phyloP scores from a whole-genome alignment of 2,888 invertebrate species.

The Nomada ruficornis region DNA sequence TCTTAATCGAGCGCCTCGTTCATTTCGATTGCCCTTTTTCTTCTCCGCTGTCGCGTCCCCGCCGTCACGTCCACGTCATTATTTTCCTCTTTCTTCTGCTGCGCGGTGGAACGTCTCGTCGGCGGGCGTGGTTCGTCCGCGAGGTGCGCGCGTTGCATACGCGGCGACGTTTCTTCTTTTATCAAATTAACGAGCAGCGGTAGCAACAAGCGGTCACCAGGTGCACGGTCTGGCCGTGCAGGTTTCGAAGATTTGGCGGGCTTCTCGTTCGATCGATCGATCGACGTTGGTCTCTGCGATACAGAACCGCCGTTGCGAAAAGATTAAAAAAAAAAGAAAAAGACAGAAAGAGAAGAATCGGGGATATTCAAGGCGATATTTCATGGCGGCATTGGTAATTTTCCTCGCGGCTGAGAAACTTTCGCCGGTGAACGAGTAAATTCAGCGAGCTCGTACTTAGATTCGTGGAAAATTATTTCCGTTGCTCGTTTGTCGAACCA shows the following conservation, averaged over 20 bases:
- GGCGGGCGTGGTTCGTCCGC: slow-evolving; percentile 38
- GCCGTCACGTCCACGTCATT: background rate
- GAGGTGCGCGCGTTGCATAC: background rate
- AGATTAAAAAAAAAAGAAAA: background rate
- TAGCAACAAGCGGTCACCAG: background rate
- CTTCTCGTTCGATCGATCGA: background rate
- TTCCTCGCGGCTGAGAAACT: background rate
- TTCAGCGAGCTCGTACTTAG: background rate
- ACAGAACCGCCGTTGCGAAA: background rate
- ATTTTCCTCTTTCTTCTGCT: background rate
- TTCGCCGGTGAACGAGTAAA: slow-evolving; percentile 25
- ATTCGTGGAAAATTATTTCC: slow-evolving; percentile 31
- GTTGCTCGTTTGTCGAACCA: background rate
- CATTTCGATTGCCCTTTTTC: slow-evolving; percentile 47
- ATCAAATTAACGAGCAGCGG: slow-evolving; percentile 1
- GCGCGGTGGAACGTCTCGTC: background rate
- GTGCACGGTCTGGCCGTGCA: background rate
- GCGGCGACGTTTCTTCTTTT: background rate
- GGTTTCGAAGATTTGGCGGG: slow-evolving; percentile 14
- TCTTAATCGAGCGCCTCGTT: slow-evolving; percentile 55
- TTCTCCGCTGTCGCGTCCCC: background rate
- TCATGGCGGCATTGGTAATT: background rate
- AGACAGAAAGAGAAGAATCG: background rate
- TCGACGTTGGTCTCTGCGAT: background rate
- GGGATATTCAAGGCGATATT: slow-evolving; percentile 4